Evolutionary conservation across 2,888 invertebrate species (phyloP).

Genomic region (Tenthredo notha): DNA sequence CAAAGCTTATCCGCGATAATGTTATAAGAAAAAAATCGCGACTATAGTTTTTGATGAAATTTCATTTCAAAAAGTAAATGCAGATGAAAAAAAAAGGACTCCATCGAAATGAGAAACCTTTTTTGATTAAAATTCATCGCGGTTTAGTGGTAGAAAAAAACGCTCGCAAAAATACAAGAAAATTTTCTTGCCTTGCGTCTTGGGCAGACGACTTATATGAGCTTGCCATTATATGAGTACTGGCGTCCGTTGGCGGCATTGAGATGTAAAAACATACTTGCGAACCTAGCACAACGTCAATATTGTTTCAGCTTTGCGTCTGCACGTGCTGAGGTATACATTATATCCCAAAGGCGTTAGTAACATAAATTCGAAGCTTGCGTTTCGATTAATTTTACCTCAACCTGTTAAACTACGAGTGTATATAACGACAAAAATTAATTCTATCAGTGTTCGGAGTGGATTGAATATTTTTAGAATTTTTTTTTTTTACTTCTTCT

Average conservation of each 20-base stretch:
- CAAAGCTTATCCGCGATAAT: background rate
- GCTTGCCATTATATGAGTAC: background rate
- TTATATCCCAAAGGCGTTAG: background rate
- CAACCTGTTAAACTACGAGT: background rate
- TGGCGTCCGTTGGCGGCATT: conserved; percentile 16
- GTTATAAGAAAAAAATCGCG: background rate
- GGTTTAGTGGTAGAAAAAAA: background rate
- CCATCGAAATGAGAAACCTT: background rate
- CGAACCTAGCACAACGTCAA: conserved; percentile 20
- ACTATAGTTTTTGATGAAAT: background rate
- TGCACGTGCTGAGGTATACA: conserved; percentile 27
- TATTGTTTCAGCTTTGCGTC: conserved; percentile 30
- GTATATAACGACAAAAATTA: background rate
- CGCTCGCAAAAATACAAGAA: background rate
- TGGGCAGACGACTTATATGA: background rate
- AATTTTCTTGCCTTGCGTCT: background rate
- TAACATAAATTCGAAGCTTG: background rate
- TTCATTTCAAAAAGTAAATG: background rate
- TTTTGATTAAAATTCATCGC: background rate
- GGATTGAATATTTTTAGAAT: too few relatives aligned
- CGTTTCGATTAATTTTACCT: background rate
- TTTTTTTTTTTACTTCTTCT: too few relatives aligned
- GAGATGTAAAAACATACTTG: conserved; percentile 21
- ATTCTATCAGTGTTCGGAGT: too few relatives aligned
- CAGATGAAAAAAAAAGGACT: background rate